A percentile compares a stretch with the other conserved stretches of the same genome.
Conservation (phyloP, 2,797 vertebrate species). For the Coregonus sp. region DNA sequence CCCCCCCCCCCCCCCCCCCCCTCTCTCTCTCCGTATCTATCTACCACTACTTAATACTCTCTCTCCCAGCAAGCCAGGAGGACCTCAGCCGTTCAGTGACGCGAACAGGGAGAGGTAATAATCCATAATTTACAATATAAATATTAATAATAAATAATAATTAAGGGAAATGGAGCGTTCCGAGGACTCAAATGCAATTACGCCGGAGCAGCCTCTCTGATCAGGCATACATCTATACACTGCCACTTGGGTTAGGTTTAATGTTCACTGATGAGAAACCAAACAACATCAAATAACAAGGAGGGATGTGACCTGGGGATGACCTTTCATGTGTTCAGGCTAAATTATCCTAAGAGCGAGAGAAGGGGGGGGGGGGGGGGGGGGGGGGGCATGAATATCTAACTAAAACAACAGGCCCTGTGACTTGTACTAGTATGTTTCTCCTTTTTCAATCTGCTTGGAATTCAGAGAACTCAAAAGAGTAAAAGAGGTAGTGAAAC, state of each 20-base stretch:
- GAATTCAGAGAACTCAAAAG: neutral
- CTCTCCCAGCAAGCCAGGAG: conserved; percentile 28
- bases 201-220: conserved; percentile 35
- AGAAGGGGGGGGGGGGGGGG: neutral
- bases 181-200: conserved; percentile 66
- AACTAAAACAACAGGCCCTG: neutral
- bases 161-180: conserved; percentile 69
- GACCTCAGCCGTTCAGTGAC: conserved; percentile 9
- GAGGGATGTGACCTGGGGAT: neutral
- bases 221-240: neutral
- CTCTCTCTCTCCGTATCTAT: too few species aligned
- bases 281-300: neutral
- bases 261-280: neutral
- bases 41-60: conserved; percentile 10
- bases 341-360: too few species aligned
- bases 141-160: conserved; percentile 69
- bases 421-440: neutral
- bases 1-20: neutral
- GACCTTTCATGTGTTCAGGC: too few species aligned
- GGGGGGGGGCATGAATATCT: neutral
- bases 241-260: neutral
- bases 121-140: conserved; percentile 70
- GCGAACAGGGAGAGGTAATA: conserved; percentile 60
- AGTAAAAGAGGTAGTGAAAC: conserved; percentile 24
- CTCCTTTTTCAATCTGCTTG: neutral